Evolutionary conservation across 2,113 vertebrate species (phyloP).

Genomic region (Crotophaga sulcirostris): DNA sequence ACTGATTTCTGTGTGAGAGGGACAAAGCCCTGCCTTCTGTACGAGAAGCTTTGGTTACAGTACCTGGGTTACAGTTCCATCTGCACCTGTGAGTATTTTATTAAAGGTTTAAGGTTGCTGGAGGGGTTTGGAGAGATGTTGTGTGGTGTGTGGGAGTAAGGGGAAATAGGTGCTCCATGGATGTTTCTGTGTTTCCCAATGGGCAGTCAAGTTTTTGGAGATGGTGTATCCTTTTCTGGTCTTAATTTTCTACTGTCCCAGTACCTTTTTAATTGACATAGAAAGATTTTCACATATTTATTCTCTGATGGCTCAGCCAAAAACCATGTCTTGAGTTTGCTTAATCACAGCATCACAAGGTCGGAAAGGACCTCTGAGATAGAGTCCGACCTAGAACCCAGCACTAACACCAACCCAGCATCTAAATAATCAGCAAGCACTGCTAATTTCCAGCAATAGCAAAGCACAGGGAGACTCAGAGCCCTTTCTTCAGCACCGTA

Average conservation of each 20-base stretch:
- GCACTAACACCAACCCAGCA: too few relatives aligned
- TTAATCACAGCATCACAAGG: too few relatives aligned
- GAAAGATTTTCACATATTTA: not conserved
- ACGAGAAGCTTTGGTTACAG: not conserved
- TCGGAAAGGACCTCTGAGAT: too few relatives aligned
- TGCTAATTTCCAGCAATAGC: not conserved
- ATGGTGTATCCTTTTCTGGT: not conserved
- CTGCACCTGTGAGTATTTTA: too few relatives aligned
- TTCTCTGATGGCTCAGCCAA: not conserved
- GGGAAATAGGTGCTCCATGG: not conserved
- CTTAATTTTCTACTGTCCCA: not conserved
- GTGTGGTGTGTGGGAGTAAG: not conserved
- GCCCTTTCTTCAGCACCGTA: not conserved
- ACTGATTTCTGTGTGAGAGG: fast-evolving
- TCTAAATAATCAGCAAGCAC: not conserved
- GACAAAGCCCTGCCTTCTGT: not conserved
- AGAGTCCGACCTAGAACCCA: too few relatives aligned
- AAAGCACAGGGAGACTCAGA: not conserved
- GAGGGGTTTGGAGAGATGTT: not conserved
- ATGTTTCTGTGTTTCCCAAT: not conserved
- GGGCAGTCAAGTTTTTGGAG: not conserved
- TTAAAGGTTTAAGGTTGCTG: too few relatives aligned
- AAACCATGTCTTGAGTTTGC: not conserved
- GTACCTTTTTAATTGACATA: not conserved
- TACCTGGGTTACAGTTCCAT: too few relatives aligned